A percentile compares a stretch with the other conserved stretches of the same genome.
Evolutionary conservation across 2,888 invertebrate genomes (phyloP).

Genomic region (Nomada lathburiana): DNA sequence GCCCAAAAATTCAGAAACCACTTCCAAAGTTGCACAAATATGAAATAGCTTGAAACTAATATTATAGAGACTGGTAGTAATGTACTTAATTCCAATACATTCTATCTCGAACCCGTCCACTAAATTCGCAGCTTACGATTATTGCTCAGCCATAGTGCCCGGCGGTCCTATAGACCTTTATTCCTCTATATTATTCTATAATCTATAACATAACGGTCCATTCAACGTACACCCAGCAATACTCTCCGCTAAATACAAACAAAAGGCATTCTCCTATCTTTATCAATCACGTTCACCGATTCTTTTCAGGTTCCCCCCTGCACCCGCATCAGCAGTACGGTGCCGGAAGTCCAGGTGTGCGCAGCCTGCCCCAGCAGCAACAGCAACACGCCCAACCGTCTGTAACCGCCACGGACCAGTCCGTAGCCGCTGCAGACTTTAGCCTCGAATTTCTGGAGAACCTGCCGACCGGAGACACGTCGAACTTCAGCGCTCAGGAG

Average conservation of each 20-base stretch:
- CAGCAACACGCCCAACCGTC: constrained; percentile 74
- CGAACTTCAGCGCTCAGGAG: constrained; percentile 92
- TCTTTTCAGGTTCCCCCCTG: constrained; percentile 80
- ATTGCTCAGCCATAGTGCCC: no score
- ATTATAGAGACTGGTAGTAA: no score
- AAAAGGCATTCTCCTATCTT: background rate
- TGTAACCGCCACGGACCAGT: constrained; percentile 78
- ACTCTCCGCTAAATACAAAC: background rate
- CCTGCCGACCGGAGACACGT: constrained; percentile 91
- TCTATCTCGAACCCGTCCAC: no score
- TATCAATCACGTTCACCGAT: constrained; percentile 10
- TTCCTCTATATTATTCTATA: no score
- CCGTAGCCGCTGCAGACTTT: constrained; percentile 87
- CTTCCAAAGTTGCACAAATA: no score
- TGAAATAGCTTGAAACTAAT: no score
- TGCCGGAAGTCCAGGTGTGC: constrained; percentile 80
- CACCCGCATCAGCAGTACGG: constrained; percentile 84
- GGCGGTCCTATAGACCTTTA: no score
- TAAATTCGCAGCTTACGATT: no score
- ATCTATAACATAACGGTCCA: no score
- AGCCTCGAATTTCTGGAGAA: constrained; percentile 94
- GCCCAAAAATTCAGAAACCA: no score
- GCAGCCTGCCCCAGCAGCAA: constrained; percentile 76
- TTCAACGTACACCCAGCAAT: no score
- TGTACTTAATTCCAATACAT: no score